Evolutionary conservation across 2,888 invertebrate genomes (phyloP), one percentile per base, ranked within the genome.

Genomic region (Harpalus rubripes): DNA sequence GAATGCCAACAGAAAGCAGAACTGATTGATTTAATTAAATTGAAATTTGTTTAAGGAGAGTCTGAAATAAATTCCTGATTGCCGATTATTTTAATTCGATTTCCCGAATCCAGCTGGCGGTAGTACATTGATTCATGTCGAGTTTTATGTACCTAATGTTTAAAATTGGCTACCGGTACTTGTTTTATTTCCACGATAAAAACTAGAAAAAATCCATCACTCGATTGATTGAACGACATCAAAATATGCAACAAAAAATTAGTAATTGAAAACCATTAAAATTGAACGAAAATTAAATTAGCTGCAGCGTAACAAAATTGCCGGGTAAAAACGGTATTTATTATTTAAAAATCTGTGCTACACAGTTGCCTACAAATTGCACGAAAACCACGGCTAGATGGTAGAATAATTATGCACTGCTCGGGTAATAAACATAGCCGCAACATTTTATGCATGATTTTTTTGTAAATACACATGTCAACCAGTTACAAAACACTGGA

Each of bases 201-300:
- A 68, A 63, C 22, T 22, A 41, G 16, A 74, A 72, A 68, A 74
- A 52, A 26, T 18, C 22, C 74, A 74, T 74, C 18, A 74, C 52
- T 22, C 16, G 18, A 52, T 8, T 74, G 52, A 74, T 74, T 74
- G 74, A 56, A 74, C 74, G 52, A 56, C 26, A 26, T 56, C 74
- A 74, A 74, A 74, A 74, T 74, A 74, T 74, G 52, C 52, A 52
- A 44, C 74, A 74, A 74, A 74, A 74, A 74, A 74, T 18, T 74
- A 44, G 52, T 74, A 74, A 74, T 74, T 74, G 74, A 52, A 74
- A 74, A 52, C 74, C 74, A 74, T 74, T 52, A 44, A 74, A 52
- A 74, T 26, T 74, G 74, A 74, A 74, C 74, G 74, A 74, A 74
- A 74, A 74, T 74, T 22, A 74, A 74, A 74, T 74, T 44, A 74